These are phyloP conservation scores for Calephelis perditalis DNA, from an alignment of 2,888 invertebrate species.

Conservation along the genomic window DNA sequence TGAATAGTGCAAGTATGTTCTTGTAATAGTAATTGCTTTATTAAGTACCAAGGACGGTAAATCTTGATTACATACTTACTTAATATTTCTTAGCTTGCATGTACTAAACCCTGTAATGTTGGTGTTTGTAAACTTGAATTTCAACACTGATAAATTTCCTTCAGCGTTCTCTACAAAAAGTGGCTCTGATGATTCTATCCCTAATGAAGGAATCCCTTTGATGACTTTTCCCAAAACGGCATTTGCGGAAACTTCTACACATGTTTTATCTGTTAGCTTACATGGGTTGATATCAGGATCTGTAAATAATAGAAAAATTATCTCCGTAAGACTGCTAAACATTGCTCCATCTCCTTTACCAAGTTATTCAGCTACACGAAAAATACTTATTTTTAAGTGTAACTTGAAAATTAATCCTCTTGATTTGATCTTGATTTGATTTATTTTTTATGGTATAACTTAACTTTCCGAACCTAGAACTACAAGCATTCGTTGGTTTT, in stretches of 20 bases:
- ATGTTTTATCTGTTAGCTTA: constrained; percentile 34
- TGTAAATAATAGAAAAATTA: neutral
- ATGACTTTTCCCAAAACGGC: constrained; percentile 29
- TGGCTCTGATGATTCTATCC: constrained; percentile 38
- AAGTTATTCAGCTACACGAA: no score
- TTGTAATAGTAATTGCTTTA: no score
- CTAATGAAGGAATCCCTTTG: constrained; percentile 33
- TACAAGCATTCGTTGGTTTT: no score
- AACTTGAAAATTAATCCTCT: no score
- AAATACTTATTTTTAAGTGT: no score
- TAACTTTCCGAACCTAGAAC: no score
- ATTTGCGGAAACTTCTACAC: constrained; percentile 32
- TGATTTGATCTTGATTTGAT: no score
- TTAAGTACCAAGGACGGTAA: no score
- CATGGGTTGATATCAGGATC: constrained; percentile 31
- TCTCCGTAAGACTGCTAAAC: no score
- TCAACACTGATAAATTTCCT: constrained; percentile 34
- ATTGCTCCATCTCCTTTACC: no score
- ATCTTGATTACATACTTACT: constrained; percentile 32
- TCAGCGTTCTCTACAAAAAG: constrained; percentile 35
- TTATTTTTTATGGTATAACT: no score
- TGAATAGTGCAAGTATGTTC: no score
- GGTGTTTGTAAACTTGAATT: constrained; percentile 35
- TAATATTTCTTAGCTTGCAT: constrained; percentile 35
- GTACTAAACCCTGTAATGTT: constrained; percentile 36